These are phyloP conservation scores for Andrena camellia DNA, from an alignment of 2,888 invertebrate genomes.

Conservation along the genomic window DNA sequence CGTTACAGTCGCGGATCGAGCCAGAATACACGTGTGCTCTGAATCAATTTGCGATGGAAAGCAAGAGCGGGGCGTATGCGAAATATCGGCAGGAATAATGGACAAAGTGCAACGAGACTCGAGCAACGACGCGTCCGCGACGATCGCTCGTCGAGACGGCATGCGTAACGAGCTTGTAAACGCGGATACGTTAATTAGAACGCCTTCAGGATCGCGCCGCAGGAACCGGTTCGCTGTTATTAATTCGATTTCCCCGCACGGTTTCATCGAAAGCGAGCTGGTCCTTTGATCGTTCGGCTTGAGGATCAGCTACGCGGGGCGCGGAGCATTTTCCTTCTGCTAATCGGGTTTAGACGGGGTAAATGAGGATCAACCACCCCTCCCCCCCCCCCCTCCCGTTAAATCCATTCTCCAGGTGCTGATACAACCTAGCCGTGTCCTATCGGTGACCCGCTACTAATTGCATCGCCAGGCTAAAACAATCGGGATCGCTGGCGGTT, in stretches of 20 bases:
- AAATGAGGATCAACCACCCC: slow-evolving; percentile 70
- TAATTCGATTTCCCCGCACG: slow-evolving; percentile 63
- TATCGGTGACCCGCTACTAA: slow-evolving; percentile 58
- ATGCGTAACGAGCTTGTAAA: slow-evolving; percentile 24
- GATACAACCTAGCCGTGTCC: slow-evolving; percentile 21
- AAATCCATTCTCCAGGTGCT: slow-evolving; percentile 58
- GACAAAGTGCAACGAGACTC: not conserved
- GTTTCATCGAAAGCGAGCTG: slow-evolving; percentile 44
- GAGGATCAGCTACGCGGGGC: slow-evolving; percentile 38
- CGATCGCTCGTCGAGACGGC: slow-evolving; percentile 7
- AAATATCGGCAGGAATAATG: too few species aligned
- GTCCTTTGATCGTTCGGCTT: slow-evolving; percentile 66
- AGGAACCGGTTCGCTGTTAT: slow-evolving; percentile 54
- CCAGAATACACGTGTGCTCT: too few species aligned
- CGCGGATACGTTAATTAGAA: slow-evolving; percentile 46
- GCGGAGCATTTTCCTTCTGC: slow-evolving; percentile 53
- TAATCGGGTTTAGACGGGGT: slow-evolving; percentile 71
- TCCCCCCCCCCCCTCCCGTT: slow-evolving; percentile 25
- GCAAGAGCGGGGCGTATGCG: not conserved
- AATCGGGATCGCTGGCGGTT: slow-evolving; percentile 59
- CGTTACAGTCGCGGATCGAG: slow-evolving; percentile 55
- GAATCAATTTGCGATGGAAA: not conserved
- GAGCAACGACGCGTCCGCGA: not conserved
- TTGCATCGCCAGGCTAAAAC: slow-evolving; percentile 64
- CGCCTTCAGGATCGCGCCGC: slow-evolving; percentile 42